Evolutionary conservation across 2,888 invertebrate species (phyloP), one percentile per base, ranked within the genome.

Genomic region (Tuberolachnus salignus): DNA sequence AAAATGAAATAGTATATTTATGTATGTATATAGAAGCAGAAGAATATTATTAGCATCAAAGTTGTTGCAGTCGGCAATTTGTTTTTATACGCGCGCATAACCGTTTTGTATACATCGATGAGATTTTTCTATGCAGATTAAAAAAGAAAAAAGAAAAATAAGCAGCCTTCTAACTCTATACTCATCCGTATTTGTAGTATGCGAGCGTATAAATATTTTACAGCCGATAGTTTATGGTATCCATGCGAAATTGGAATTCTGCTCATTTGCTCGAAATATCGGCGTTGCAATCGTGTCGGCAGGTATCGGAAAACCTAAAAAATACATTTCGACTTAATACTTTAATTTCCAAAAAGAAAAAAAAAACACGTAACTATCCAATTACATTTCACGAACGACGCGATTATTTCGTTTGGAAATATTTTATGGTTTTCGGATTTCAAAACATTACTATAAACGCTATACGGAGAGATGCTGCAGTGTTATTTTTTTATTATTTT

Each of bases 351-450:
- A 21, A 55, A 21, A 55, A 55, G 3, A 21, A 53, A 1, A 51
- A n/a, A 53, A 19, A 19, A 3, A n/a, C 6, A n/a, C 53, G 19
- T 13, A 9, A 19, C 10, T 9, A n/a, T 11, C 10, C 55, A 21
- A 72, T 72, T 72, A 19, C 59, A 21, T 61, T 61, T 63, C 16
- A 10, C 34, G 73, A 73, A 63, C 26, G 16, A 34, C 72, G 72
- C 51, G 34, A 34, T 16, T 57, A 51, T 73, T 63, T 63, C 21
- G 59, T 72, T 73, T 42, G 63, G 51, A 42, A 73, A 42, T 73
- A 73, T 73, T 61, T 73, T 73, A 16, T 21, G 23, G 16, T 6
- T 3, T 51, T 63, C 63, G 42, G 51, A 73, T 73, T 63, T 63
- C 73, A 51, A 42, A 63, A 51, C 73, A 53, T 63, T 71, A 26